Base-by-base conservation (phyloP, 1,140 invertebrate genomes). In the Choristoneura fumiferana region DNA sequence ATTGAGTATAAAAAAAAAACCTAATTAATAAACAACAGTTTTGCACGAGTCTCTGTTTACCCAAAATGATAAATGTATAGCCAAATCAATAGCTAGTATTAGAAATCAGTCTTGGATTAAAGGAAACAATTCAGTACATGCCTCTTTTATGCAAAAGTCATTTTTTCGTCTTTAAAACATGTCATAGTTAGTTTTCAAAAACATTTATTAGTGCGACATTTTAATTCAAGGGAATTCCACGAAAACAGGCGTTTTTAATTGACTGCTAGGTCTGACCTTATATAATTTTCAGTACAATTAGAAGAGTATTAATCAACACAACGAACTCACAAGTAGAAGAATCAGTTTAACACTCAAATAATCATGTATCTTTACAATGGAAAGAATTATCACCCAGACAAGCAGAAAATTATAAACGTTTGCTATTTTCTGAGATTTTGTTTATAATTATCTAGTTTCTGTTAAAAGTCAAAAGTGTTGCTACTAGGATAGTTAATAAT, bases 91-190 rank as follows among this genome's bases (percentile, higher is more conserved):
- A 61, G 61, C 62, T 75, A 78, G 35, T 36, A 57, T 66, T 64
- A 82, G 65, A 75, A 78, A 76, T 87, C 84, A 87, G 84, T 85
- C 84, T 87, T 85, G 75, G 69, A 66, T 78, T 70, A 78, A 83
- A 84, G 76, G 76, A 84, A 84, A 84, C 72, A 71, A 76, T 76
- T 67, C 60, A 62, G 56, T 62, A 69, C 54, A 54, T 29, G 43
- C 17, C 22, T 29, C 22, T 29, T 29, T 29, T 29, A 3, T 3
- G 6, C 22, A 29, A 29, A 29, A 29, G 22, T 29, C 22, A 29
- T 29, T 29, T 29, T 29, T n/a, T n/a, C n/a, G 22, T 29, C 6
- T 29, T 29, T 2, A 29, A 29, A 29, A 29, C 22, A 6, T 29
- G 2, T 3, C 22, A 29, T 29, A 3, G 22, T 29, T 29, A 29